Evolutionary conservation across 2,113 vertebrate species (phyloP).

Genomic region (Lynx canadensis): DNA sequence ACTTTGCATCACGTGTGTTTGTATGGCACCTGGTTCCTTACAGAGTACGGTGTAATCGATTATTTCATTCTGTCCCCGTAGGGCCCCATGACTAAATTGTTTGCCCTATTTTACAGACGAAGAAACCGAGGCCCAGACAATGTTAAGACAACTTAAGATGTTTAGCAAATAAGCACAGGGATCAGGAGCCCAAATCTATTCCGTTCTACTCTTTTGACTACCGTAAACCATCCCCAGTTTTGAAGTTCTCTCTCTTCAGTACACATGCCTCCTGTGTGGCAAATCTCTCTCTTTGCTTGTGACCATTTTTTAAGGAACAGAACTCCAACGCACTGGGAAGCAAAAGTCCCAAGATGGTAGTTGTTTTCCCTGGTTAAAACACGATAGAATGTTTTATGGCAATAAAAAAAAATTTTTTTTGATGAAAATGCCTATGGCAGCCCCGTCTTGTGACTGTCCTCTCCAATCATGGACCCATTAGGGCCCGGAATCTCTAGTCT

Average conservation of each 20-base stretch:
- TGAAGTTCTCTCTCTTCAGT: neutral
- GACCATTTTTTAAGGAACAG: neutral
- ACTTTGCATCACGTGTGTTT: neutral
- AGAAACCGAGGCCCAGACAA: neutral
- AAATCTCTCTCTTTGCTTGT: neutral
- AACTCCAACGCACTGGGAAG: neutral
- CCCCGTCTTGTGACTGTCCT: neutral
- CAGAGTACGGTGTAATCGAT: no score
- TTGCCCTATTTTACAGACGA: neutral
- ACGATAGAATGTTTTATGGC: neutral
- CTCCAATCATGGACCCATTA: neutral
- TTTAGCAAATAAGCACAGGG: neutral
- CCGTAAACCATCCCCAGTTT: neutral
- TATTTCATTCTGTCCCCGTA: neutral
- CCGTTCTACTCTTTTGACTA: neutral
- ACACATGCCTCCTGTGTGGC: neutral
- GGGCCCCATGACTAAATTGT: neutral
- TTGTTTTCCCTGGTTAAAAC: neutral
- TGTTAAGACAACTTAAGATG: neutral
- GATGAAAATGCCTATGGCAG: no score
- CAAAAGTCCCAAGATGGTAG: neutral
- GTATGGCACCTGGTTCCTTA: fast-evolving
- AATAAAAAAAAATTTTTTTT: neutral
- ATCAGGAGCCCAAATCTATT: neutral
- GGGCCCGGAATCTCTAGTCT: neutral